phyloP scores from a whole-genome alignment of 2,888 invertebrate genomes.

The Ophioninae sp. region DNA sequence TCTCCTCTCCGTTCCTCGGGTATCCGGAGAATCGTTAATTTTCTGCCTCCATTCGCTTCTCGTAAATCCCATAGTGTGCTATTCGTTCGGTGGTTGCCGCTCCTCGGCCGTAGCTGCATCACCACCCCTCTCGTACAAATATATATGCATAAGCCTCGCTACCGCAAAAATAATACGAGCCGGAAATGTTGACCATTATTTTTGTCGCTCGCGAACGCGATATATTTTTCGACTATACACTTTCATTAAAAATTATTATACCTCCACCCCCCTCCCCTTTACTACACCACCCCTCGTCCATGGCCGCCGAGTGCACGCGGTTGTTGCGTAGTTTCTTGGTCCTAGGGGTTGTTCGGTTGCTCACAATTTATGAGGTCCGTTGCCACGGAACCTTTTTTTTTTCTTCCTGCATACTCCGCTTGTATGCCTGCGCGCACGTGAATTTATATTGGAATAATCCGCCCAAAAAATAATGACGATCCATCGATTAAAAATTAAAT shows the following conservation, averaged over 20 bases:
- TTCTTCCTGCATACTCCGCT: conserved; percentile 4
- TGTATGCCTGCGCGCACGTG: background rate
- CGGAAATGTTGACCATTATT: conserved; percentile 81
- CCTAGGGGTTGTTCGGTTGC: conserved; percentile 45
- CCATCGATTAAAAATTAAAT: background rate
- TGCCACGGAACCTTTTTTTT: conserved; percentile 39
- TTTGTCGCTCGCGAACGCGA: conserved; percentile 66
- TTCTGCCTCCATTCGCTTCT: conserved; percentile 81
- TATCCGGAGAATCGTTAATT: conserved; percentile 79
- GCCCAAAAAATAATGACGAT: background rate
- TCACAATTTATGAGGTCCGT: conserved; percentile 40
- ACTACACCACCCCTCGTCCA: background rate
- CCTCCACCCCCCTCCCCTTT: background rate
- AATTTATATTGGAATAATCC: background rate
- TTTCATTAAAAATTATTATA: conserved; percentile 76
- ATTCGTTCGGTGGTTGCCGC: conserved; percentile 55
- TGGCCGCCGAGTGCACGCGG: conserved; percentile 14
- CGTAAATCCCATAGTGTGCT: conserved; percentile 76
- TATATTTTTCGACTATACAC: conserved; percentile 68
- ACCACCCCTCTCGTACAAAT: conserved; percentile 36
- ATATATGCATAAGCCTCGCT: conserved; percentile 61
- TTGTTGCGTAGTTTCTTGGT: conserved; percentile 8
- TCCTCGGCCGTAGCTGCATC: conserved; percentile 57
- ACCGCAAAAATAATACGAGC: conserved; percentile 79
- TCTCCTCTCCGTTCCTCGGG: conserved; percentile 60